Conservation (phyloP, 2,113 vertebrate genomes). For the Entomyzon cyanotis region DNA sequence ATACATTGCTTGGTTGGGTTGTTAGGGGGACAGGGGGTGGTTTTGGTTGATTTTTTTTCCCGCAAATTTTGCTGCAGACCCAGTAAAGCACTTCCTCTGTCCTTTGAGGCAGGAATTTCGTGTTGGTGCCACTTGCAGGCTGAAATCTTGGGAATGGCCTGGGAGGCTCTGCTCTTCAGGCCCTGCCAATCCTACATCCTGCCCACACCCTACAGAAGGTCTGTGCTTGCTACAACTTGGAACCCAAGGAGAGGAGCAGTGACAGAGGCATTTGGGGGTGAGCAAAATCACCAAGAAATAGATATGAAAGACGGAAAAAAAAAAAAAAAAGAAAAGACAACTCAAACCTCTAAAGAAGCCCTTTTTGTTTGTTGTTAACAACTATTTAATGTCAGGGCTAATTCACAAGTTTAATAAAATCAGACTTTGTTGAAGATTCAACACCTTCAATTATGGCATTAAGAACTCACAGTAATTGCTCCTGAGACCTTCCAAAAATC, state of each 20-base stretch:
- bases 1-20: neutral
- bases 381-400: neutral
- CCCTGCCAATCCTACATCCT: no score
- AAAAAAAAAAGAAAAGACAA: rapidly evolving
- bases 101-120: neutral
- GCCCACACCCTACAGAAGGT: rapidly evolving
- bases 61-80: neutral
- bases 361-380: conserved; percentile 9
- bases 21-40: rapidly evolving
- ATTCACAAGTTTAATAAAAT: conserved; percentile 25
- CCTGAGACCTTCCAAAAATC: neutral
- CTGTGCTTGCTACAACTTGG: neutral
- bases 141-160: neutral
- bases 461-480: neutral
- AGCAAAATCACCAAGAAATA: neutral
- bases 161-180: neutral
- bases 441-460: neutral
- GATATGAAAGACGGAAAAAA: neutral
- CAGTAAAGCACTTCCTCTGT: neutral
- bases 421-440: conserved; percentile 40
- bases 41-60: no score
- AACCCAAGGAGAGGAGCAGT: neutral
- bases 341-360: neutral
- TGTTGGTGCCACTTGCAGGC: neutral
- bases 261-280: neutral